phyloP scores from a whole-genome alignment of 2,888 invertebrate genomes.

The Cremastinae sp. region DNA sequence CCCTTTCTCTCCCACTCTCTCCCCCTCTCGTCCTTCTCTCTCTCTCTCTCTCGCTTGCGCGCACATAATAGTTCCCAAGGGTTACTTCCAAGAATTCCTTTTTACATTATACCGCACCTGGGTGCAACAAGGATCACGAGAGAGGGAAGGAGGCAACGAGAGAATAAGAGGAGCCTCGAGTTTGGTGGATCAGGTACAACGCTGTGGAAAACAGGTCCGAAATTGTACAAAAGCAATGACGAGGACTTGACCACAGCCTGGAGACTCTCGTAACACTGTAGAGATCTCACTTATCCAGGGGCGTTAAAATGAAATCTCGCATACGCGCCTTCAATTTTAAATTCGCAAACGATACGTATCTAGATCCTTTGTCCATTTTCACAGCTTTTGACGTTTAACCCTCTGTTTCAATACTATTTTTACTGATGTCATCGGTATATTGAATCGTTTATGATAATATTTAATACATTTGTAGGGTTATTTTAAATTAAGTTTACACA shows the following conservation, averaged over 20 bases:
- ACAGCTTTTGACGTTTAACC: too few relatives aligned
- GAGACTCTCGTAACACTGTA: constrained; percentile 53
- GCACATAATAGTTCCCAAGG: constrained; percentile 42
- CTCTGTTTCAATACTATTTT: too few relatives aligned
- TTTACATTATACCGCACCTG: constrained; percentile 30
- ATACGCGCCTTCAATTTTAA: too few relatives aligned
- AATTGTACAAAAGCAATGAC: constrained; percentile 69
- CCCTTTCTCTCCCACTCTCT: constrained; percentile 11
- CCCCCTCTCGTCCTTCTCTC: constrained; percentile 4
- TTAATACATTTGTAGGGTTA: too few relatives aligned
- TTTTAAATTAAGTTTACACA: too few relatives aligned
- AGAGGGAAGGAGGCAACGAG: constrained; percentile 5
- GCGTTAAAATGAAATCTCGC: not conserved
- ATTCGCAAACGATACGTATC: too few relatives aligned
- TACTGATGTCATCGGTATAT: too few relatives aligned
- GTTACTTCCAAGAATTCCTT: constrained; percentile 50
- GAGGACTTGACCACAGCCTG: constrained; percentile 68
- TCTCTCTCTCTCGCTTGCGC: not conserved
- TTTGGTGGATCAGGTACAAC: constrained; percentile 54
- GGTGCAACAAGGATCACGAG: constrained; percentile 4
- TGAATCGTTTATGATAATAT: too few relatives aligned
- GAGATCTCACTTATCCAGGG: constrained; percentile 23
- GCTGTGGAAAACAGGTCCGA: constrained; percentile 62
- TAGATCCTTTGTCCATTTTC: too few relatives aligned
- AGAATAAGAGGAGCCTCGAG: constrained; percentile 19